Base-by-base conservation (phyloP, 2,888 invertebrate genomes). In the Eristalinus aeneus region DNA sequence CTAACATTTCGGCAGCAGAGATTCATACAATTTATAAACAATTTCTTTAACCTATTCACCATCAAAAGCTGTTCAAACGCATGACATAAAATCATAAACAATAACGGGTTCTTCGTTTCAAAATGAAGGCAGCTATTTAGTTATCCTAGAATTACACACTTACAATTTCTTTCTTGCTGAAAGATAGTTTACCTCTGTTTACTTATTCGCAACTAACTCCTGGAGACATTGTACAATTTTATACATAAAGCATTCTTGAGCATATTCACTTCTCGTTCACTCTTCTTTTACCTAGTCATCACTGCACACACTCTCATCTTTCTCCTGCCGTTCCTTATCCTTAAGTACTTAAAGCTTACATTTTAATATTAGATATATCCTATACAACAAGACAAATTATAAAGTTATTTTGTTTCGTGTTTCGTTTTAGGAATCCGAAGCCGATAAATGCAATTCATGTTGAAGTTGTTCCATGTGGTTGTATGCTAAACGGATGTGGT, bases 401-500 rank as follows among this genome's bases (percentile, higher is more conserved):
- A 27, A 58, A 27, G 22, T n/a, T 73, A 16, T 61, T 64, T 72
- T 60, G 34, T n/a, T 58, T 68, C 56, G 22, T 54, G 9, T 46
- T 53, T 39, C 72, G 39, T 53, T 56, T 27, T 64, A 75, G 68
- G 39, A 72, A 78, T 83, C 63, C 36, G 34, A 82, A 83, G 75
- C 78, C 56, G 63, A 72, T 87, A 87, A 87, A 87, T 87, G 82
- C 83, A 82, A 22, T 69, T 64, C 39, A 73, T 73, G 61, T 39
- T 63, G 20, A 27, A 34, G 4, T 61, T 61, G 11, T 46, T 54
- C 2, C 32, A 61, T 63, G 10, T 46, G 61, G 22, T 71, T 69
- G 58, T 16, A 69, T 79, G 73, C 88, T 89, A 90, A 27, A 90
- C 89, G 22, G 89, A 89, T 63, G 90, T 90, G 71, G 88, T 89